Conservation (phyloP, 2,888 invertebrate species). For the Amphipyra tragopoginis region DNA sequence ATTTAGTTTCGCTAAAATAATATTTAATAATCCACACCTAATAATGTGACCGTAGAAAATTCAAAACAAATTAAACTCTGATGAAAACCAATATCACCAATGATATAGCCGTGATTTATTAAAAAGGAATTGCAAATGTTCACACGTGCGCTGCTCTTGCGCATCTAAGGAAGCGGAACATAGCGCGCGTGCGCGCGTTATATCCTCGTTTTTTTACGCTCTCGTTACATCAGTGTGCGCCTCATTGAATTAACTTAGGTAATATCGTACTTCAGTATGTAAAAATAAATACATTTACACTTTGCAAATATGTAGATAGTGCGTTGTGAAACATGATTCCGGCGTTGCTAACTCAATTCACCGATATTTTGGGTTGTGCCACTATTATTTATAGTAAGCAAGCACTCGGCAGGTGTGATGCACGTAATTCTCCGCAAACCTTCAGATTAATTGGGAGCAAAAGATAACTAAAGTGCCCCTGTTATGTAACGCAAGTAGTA, state of each 20-base stretch:
- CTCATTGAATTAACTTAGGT: slow-evolving; percentile 48
- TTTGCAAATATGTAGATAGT: too few relatives aligned
- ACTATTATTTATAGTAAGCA: background rate
- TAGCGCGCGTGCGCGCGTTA: slow-evolving; percentile 26
- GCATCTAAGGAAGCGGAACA: slow-evolving; percentile 81
- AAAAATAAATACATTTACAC: too few relatives aligned
- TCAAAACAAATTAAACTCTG: slow-evolving; percentile 50
- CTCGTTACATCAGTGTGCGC: slow-evolving; percentile 41
- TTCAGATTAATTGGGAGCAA: background rate
- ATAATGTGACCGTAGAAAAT: slow-evolving; percentile 33
- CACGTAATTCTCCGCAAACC: background rate
- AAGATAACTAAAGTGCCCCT: background rate
- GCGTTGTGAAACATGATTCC: too few relatives aligned
- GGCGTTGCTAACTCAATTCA: background rate
- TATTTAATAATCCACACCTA: slow-evolving; percentile 30
- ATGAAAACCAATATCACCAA: slow-evolving; percentile 40
- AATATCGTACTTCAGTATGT: slow-evolving; percentile 12
- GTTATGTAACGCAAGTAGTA: background rate
- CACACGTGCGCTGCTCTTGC: slow-evolving; percentile 65
- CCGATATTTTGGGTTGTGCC: background rate
- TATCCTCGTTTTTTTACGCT: slow-evolving; percentile 33
- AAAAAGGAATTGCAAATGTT: slow-evolving; percentile 38
- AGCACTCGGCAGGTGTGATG: background rate
- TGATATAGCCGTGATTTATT: slow-evolving; percentile 28
- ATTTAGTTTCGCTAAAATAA: slow-evolving; percentile 38